Percentiles rank a stretch among this genome's conserved stretches.
Evolutionary conservation across 2,113 vertebrate genomes (phyloP).

Genomic region (Callopanchax toddi): DNA sequence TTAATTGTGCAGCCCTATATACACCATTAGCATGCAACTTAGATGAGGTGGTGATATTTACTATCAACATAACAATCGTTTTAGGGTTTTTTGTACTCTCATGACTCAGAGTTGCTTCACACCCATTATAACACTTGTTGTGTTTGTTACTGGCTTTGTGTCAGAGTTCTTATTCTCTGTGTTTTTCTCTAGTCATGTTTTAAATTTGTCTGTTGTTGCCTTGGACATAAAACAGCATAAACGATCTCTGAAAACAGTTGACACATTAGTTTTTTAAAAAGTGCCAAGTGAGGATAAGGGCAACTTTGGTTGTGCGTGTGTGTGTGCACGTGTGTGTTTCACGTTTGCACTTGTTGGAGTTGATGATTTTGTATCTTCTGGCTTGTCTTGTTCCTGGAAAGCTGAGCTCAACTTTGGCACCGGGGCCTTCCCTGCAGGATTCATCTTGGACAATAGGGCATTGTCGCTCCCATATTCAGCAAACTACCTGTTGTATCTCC

Average conservation of each 20-base stretch:
- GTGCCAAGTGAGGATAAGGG: neutral
- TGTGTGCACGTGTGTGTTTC: neutral
- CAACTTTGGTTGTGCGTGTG: neutral
- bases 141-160: slow-evolving; percentile 7
- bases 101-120: slow-evolving; percentile 9
- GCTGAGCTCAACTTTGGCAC: slow-evolving; percentile 32
- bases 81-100: neutral
- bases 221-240: neutral
- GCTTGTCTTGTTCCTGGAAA: slow-evolving; percentile 55
- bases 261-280: neutral
- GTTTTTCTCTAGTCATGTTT: neutral
- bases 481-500: slow-evolving; percentile 52
- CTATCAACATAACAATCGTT: neutral
- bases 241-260: neutral
- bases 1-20: no score
- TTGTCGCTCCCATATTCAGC: slow-evolving; percentile 39
- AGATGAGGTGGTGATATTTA: neutral
- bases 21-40: neutral
- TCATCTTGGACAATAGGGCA: slow-evolving; percentile 49
- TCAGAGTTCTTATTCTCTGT: neutral
- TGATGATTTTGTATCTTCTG: slow-evolving; percentile 22
- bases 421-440: slow-evolving; percentile 29
- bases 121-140: slow-evolving; percentile 14
- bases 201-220: neutral
- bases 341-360: neutral